Evolutionary conservation across 2,113 vertebrate genomes (phyloP).

Genomic region (Oryctolagus cuniculus): DNA sequence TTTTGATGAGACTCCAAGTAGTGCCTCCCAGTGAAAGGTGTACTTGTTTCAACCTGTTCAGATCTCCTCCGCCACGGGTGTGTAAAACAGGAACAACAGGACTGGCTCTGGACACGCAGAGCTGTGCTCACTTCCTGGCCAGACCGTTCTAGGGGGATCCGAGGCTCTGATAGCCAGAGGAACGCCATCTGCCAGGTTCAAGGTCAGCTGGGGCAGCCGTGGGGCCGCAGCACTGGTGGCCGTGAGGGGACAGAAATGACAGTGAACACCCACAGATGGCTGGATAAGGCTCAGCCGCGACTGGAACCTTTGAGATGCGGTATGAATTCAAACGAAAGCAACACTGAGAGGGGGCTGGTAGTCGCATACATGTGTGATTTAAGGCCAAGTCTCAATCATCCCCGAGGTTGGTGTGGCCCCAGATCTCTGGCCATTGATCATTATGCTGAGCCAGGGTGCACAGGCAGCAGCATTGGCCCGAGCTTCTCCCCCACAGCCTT

Average conservation of each 20-base stretch:
- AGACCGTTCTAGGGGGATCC: background rate
- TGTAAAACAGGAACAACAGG: constrained; percentile 59
- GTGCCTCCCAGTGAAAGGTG: constrained; percentile 2
- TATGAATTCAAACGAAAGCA: background rate
- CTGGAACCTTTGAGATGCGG: background rate
- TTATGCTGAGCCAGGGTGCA: background rate
- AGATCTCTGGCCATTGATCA: background rate
- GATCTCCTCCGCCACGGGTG: background rate
- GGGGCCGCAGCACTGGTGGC: background rate
- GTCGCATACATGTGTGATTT: background rate
- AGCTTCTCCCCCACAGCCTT: background rate
- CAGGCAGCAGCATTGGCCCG: background rate
- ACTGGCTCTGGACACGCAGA: background rate
- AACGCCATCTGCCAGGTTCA: background rate
- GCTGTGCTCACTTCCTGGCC: background rate
- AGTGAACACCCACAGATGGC: background rate
- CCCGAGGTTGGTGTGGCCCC: background rate
- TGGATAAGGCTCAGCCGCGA: background rate
- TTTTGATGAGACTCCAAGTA: background rate
- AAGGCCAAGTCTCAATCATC: background rate
- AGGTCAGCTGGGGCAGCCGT: background rate
- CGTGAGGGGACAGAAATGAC: background rate
- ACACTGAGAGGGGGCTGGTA: background rate
- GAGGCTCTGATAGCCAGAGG: background rate
- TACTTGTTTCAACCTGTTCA: constrained; percentile 44